Percentiles rank a stretch among this genome's conserved stretches.
These are phyloP conservation scores for Nothura maculosa DNA, from an alignment of 2,797 vertebrate species.

Conservation along the genomic window DNA sequence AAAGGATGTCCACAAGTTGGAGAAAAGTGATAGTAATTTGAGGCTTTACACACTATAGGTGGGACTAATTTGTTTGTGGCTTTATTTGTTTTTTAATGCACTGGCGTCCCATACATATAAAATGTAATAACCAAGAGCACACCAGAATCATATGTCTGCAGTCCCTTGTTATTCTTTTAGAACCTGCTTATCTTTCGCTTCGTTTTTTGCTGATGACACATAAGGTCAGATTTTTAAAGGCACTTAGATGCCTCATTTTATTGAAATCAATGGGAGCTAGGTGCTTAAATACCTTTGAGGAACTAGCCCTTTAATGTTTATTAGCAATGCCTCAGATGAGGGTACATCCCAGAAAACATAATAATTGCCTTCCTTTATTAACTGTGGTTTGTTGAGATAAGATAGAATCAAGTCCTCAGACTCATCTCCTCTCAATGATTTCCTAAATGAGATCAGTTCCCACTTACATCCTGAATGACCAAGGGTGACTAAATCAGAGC, in stretches of 20 bases:
- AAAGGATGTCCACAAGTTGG: neutral
- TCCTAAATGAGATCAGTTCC: constrained; percentile 73
- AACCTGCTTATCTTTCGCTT: constrained; percentile 50
- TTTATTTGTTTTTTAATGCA: neutral
- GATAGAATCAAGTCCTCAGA: constrained; percentile 71
- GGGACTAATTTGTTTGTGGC: neutral
- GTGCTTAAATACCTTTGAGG: constrained; percentile 58
- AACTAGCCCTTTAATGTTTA: constrained; percentile 61
- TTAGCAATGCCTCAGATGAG: constrained; percentile 60
- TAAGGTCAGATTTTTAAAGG: constrained; percentile 70
- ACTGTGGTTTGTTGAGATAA: constrained; percentile 66
- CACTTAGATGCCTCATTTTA: constrained; percentile 39
- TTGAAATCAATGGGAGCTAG: constrained; percentile 61
- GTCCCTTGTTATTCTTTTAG: constrained; percentile 3
- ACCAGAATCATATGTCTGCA: neutral
- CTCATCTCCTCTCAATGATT: constrained; percentile 70
- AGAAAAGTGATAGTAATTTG: neutral
- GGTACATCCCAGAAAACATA: constrained; percentile 67
- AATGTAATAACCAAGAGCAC: neutral
- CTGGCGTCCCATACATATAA: neutral
- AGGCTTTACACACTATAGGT: neutral
- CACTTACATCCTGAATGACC: constrained; percentile 68
- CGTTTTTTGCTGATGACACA: constrained; percentile 45
- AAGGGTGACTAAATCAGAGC: constrained; percentile 64
- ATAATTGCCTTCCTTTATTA: constrained; percentile 71